These are phyloP conservation scores for Semotilus atromaculatus DNA, from an alignment of 2,797 vertebrate species.

Conservation along the genomic window DNA sequence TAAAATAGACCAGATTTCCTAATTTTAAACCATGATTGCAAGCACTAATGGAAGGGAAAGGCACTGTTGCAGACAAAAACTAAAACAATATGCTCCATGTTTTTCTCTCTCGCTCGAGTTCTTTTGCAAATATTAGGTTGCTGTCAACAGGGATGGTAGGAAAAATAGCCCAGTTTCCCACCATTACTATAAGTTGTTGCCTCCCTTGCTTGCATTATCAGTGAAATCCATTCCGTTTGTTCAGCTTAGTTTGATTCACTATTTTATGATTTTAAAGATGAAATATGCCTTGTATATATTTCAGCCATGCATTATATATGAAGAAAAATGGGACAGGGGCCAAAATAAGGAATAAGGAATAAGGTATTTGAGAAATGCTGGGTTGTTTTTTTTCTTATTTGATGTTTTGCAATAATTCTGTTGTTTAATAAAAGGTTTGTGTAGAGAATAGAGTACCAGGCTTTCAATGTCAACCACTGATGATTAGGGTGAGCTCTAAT, in stretches of 20 bases:
- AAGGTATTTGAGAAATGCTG: constrained; percentile 23
- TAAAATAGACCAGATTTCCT: neutral
- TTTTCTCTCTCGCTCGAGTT: constrained; percentile 41
- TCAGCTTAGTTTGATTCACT: constrained; percentile 39
- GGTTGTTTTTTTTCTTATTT: neutral
- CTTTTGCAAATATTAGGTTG: constrained; percentile 41
- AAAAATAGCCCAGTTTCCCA: constrained; percentile 38
- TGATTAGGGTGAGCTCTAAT: constrained; percentile 30
- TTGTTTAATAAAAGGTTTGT: constrained; percentile 1
- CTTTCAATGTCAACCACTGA: constrained; percentile 23
- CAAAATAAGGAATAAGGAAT: constrained; percentile 17
- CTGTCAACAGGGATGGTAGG: constrained; percentile 45
- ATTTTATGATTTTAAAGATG: constrained; percentile 37
- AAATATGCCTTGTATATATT: constrained; percentile 47
- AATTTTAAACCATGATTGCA: neutral
- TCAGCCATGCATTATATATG: constrained; percentile 49
- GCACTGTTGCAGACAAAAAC: constrained; percentile 1
- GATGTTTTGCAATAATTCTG: constrained; percentile 32
- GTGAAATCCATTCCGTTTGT: constrained; percentile 44
- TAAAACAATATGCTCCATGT: constrained; percentile 35
- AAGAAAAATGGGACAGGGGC: constrained; percentile 37
- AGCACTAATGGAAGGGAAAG: constrained; percentile 1
- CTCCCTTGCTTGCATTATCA: constrained; percentile 33
- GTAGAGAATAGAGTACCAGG: neutral
- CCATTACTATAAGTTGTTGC: constrained; percentile 48